A percentile compares a stretch with the other conserved stretches of the same genome.
Evolutionary conservation across 2,113 vertebrate species (phyloP).

Genomic region (Crotalus helleri): DNA sequence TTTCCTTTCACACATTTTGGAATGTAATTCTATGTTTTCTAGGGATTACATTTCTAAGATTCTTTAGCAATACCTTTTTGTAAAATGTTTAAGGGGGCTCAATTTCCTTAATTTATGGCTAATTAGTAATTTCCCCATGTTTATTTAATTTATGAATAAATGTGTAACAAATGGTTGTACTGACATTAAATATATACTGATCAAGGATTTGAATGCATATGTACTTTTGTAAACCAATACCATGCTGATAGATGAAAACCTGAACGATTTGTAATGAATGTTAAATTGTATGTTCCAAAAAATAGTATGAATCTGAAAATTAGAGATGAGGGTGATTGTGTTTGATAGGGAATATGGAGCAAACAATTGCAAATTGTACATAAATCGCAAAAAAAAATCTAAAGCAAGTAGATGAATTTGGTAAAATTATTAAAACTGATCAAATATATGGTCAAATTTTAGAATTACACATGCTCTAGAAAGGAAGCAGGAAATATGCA

Average conservation of each 20-base stretch:
- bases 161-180: neutral
- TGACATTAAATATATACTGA: neutral
- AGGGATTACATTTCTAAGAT: neutral
- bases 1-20: neutral
- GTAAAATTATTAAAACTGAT: neutral
- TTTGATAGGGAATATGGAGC: neutral
- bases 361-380: neutral
- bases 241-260: neutral
- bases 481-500: neutral
- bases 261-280: neutral
- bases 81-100: neutral
- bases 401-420: neutral
- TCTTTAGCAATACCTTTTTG: neutral
- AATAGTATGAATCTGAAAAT: neutral
- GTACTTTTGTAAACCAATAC: neutral
- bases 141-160: neutral
- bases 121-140: neutral
- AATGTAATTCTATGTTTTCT: neutral
- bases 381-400: neutral
- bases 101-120: neutral
- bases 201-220: neutral
- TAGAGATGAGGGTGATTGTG: neutral
- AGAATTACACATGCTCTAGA: neutral
- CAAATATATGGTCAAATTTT: neutral
- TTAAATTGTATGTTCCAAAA: neutral